A percentile compares a stretch with the other conserved stretches of the same genome.
Evolutionary conservation across 2,113 vertebrate species (phyloP).

Genomic region (Hippocampus guttulatus): DNA sequence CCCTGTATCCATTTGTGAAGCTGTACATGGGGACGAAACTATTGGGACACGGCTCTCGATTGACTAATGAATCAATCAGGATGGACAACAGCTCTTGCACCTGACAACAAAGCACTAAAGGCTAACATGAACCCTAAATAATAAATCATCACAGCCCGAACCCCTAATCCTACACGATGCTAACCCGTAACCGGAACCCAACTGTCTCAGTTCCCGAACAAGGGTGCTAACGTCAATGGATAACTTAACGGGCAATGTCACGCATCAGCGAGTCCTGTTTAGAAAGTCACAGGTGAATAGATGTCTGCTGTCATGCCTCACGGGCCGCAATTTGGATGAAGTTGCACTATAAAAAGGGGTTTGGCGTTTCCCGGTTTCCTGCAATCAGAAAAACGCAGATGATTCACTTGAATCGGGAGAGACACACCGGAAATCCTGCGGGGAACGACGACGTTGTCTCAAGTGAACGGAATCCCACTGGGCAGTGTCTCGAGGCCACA

Average conservation of each 20-base stretch:
- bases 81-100: too few relatives aligned
- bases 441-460: background rate
- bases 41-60: background rate
- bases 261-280: too few relatives aligned
- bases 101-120: background rate
- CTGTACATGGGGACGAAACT: slow-evolving; percentile 1
- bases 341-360: background rate
- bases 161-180: background rate
- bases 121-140: background rate
- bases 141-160: background rate
- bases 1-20: slow-evolving; percentile 29
- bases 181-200: background rate
- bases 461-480: background rate
- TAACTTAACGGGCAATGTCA: too few relatives aligned
- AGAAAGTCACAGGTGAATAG: too few relatives aligned
- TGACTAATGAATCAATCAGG: background rate
- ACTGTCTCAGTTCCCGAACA: too few relatives aligned
- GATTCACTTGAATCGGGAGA: background rate
- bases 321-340: background rate
- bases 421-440: background rate
- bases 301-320: background rate
- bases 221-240: too few relatives aligned
- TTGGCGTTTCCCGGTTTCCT: background rate
- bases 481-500: background rate
- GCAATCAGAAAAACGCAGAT: background rate